Conservation (phyloP, 2,113 vertebrate genomes). For the Datnioides undecimradiatus region DNA sequence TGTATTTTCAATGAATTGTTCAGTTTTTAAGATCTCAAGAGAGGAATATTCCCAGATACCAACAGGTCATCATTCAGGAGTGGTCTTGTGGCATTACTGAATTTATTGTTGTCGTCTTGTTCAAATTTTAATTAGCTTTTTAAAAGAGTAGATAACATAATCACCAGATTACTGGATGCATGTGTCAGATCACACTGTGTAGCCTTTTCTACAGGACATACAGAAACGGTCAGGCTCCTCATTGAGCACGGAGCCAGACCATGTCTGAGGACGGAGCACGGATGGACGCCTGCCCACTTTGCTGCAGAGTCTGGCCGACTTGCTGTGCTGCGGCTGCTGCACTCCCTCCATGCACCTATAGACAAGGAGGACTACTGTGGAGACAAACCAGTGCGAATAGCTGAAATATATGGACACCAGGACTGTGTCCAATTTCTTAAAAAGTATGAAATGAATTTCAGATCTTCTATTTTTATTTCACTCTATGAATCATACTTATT, state of each 20-base stretch:
- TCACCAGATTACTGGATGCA: neutral
- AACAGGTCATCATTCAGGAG: too few species aligned
- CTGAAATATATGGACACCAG: conserved; percentile 90
- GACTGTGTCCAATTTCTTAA: conserved; percentile 90
- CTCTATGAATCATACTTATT: neutral
- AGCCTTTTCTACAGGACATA: conserved; percentile 81
- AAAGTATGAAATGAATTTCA: conserved; percentile 77
- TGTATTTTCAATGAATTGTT: too few species aligned
- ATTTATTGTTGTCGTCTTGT: neutral
- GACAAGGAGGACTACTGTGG: conserved; percentile 88
- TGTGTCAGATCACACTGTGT: neutral
- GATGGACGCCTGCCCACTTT: conserved; percentile 91
- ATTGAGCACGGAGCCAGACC: conserved; percentile 86
- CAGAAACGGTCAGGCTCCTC: conserved; percentile 84
- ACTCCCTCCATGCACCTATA: conserved; percentile 86
- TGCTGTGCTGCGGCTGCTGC: conserved; percentile 85
- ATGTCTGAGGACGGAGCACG: conserved; percentile 86
- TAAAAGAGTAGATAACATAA: too few species aligned
- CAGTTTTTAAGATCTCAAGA: too few species aligned
- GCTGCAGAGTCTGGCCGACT: conserved; percentile 89
- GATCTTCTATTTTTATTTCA: neutral
- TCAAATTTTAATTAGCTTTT: neutral
- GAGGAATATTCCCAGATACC: too few species aligned
- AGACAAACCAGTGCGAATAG: conserved; percentile 88
- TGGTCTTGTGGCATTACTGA: too few species aligned